Base-by-base conservation (phyloP, 2,113 vertebrate species). In the Calidris pugnax region DNA sequence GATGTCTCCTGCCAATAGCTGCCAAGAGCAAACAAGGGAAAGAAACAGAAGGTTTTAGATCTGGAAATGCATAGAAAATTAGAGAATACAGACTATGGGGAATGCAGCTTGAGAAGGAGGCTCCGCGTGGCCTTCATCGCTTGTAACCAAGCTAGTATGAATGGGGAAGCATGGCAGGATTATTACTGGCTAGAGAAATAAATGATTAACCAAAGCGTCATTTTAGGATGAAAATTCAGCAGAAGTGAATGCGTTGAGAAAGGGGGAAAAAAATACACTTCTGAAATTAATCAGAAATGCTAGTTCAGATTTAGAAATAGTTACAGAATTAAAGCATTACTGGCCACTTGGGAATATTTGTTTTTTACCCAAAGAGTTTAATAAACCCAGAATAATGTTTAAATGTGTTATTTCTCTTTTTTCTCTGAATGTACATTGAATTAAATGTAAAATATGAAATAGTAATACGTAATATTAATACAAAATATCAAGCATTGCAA, bases 1-100 rank as follows among this genome's bases (percentile, higher is more conserved):
- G 85, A 91, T 94, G 91, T 91, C 91, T 96, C 87, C 94, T 97
- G 96, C 94, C 95, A 97, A 35, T 96, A 96, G 92, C 90, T 96
- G 96, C 92, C 80, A 87, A 95, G 89, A 97, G 91, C 91, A 96
- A 94, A 93, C 90, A 93, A 89, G 93, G 72, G 85, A 96, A 91
- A 86, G 87, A 94, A 97, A 93, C 93, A 90, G 95, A 89, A 95
- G 93, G 91, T 67, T 96, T 96, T 81, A 93, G 82, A 92, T 96
- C 87, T 95, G 81, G 87, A 74, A 96, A 90, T 84, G 79, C 72
- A 88, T 75, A 48, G 94, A 80, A 94, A 90, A 96, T 91, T 78
- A 95, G 80, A 66, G 91, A n/a, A 39, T 64, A 7, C 69, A 86
- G 79, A 18, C 67, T 77, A 73, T 71, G 85, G 82, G 85, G 79